These are phyloP conservation scores for Paedocypris micromegethes DNA, from an alignment of 2,797 vertebrate genomes.

Conservation along the genomic window DNA sequence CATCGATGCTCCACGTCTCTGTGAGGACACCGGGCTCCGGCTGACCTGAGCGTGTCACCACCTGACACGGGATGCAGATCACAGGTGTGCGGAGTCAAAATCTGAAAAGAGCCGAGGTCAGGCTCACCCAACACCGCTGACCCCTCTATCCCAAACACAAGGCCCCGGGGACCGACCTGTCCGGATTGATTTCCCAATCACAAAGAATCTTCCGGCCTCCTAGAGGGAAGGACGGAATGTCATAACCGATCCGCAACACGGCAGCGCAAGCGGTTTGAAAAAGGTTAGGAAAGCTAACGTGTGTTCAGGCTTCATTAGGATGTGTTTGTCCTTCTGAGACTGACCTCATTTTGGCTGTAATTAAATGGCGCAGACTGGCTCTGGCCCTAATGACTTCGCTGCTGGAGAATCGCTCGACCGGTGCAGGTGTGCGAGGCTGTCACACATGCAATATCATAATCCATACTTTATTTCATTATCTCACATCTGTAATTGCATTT, in stretches of 20 bases:
- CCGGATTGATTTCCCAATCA: conserved; percentile 43
- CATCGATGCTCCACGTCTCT: conserved; percentile 38
- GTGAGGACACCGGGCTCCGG: conserved; percentile 42
- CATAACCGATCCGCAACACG: not conserved
- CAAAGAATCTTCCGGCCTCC: conserved; percentile 43
- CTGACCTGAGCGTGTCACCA: conserved; percentile 55
- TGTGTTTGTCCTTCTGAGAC: conserved; percentile 72
- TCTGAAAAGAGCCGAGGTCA: conserved; percentile 64
- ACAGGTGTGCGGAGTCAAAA: conserved; percentile 49
- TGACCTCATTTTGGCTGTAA: conserved; percentile 74
- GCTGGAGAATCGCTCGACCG: conserved; percentile 56
- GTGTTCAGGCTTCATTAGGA: conserved; percentile 60
- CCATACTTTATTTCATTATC: conserved; percentile 66
- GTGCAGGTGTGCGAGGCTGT: conserved; percentile 52
- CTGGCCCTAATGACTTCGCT: conserved; percentile 66
- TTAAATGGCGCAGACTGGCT: conserved; percentile 63
- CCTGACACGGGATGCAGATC: conserved; percentile 53
- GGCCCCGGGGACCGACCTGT: conserved; percentile 44
- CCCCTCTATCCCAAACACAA: conserved; percentile 21
- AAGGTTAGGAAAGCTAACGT: not conserved
- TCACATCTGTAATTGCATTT: conserved; percentile 66
- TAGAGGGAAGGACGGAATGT: conserved; percentile 13
- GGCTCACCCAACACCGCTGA: conserved; percentile 39
- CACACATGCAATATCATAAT: conserved; percentile 48
- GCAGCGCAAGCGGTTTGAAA: not conserved